Evolutionary conservation across 1,140 invertebrate genomes (phyloP).

Genomic region (Drosophila littoralis): DNA sequence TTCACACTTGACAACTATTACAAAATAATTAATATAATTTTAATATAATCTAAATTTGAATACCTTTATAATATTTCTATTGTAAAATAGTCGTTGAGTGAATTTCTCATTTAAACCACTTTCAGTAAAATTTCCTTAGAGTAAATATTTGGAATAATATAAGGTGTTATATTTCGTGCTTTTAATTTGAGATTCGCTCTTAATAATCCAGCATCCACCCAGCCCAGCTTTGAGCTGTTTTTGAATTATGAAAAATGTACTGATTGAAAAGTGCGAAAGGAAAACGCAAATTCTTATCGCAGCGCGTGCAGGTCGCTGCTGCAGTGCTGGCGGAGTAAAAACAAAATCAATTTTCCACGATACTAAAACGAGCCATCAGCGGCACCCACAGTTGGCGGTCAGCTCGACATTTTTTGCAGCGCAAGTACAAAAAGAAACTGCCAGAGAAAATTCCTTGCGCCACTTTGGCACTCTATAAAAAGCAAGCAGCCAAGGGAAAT

Average conservation of each 20-base stretch:
- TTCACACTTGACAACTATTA: no score
- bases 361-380: slow-evolving; percentile 10
- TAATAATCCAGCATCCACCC: no score
- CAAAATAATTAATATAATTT: no score
- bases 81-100: no score
- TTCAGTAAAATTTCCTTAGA: no score
- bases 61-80: no score
- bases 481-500: slow-evolving; percentile 44
- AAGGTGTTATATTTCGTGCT: no score
- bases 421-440: slow-evolving; percentile 1
- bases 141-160: no score
- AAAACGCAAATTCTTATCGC: slow-evolving; percentile 70
- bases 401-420: slow-evolving; percentile 57
- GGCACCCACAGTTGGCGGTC: slow-evolving; percentile 59
- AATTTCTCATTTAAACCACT: no score
- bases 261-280: slow-evolving; percentile 43
- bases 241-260: slow-evolving; percentile 58
- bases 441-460: slow-evolving; percentile 57
- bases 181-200: no score
- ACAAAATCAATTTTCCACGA: slow-evolving; percentile 69
- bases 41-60: no score
- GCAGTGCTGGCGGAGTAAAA: slow-evolving; percentile 40
- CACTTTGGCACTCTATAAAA: slow-evolving; percentile 70
- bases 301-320: slow-evolving; percentile 36
- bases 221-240: slow-evolving; percentile 1